phyloP scores from a whole-genome alignment of 2,797 vertebrate genomes.

The Leptatherina wallacei region DNA sequence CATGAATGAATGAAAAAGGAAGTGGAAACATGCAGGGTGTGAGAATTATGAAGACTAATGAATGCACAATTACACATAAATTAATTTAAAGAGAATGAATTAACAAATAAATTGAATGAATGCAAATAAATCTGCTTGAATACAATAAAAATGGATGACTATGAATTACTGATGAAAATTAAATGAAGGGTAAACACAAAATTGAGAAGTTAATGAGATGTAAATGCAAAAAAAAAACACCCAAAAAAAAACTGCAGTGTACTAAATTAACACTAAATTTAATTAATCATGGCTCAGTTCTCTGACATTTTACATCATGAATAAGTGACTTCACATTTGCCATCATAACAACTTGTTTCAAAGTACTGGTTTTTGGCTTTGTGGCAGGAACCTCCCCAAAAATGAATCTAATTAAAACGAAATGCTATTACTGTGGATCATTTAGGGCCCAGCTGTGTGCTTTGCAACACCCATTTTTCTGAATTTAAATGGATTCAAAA shows the following conservation, averaged over 20 bases:
- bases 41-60: not conserved
- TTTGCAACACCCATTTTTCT: constrained; percentile 12
- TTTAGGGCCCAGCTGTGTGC: constrained; percentile 55
- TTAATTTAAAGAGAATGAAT: constrained; percentile 3
- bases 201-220: constrained; percentile 40
- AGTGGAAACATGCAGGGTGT: not conserved
- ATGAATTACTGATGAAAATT: constrained; percentile 48
- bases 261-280: constrained; percentile 35
- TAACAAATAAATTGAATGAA: not conserved
- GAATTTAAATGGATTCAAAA: constrained; percentile 26
- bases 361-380: constrained; percentile 24
- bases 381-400: constrained; percentile 28
- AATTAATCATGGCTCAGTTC: constrained; percentile 45
- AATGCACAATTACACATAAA: not conserved
- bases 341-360: constrained; percentile 25
- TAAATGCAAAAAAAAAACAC: constrained; percentile 22
- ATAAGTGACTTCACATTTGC: constrained; percentile 33
- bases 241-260: constrained; percentile 13
- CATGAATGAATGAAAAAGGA: constrained; percentile 16
- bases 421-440: constrained; percentile 46
- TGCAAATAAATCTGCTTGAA: constrained; percentile 32
- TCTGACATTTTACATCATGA: constrained; percentile 39
- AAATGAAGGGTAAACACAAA: constrained; percentile 26
- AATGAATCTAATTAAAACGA: constrained; percentile 58
- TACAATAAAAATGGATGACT: constrained; percentile 21